Base-by-base conservation (phyloP, 2,113 vertebrate species). In the Salvelinus alpinus region DNA sequence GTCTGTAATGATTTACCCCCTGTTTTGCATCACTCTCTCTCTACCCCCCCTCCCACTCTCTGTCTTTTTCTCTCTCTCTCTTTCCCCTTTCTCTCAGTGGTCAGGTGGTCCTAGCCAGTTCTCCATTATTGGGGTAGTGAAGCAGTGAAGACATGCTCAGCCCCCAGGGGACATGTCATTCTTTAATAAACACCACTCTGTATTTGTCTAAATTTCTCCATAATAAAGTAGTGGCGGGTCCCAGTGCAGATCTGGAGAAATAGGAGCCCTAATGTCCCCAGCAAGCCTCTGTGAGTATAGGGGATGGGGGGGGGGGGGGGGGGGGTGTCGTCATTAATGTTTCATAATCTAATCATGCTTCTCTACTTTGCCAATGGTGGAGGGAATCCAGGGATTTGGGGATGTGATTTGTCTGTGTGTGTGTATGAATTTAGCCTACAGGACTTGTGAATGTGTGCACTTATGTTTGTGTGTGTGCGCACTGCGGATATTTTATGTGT, bases 271-370 rank as follows among this genome's bases (percentile, higher is more conserved):
- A 80, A 81, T 85, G 77, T 77, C 54, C 24, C 72, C 82, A 70
- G 65, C 79, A 62, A 73, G 16, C 60, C 11, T 38, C 7, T 38
- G 9, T 44, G 38, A 44, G 38, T 44, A 44, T 9, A 44, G 38
- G 38, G 9, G 38, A 44, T 44, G 38, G 38, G 2, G 2, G 8
- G 34, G 34, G 9, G 7, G 64, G 81, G 77, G 71, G 72, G 25
- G 48, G 71, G n/a, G n/a, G n/a, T n/a, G n/a, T 74, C 7, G 59
- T 82, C 85, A 86, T 90, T 84, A 86, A 89, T 85, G 78, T 86
- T 90, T 90, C 71, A 88, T 87, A 75, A 84, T 85, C 78, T 84
- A 86, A 91, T 90, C 83, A 82, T 44, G 70, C 70, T 31, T 80
- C 74, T 77, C 64, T 70, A 65, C 72, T 84, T 86, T 78, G 64